Conservation (phyloP, 2,113 vertebrate species). For the Menidia beryllina region DNA sequence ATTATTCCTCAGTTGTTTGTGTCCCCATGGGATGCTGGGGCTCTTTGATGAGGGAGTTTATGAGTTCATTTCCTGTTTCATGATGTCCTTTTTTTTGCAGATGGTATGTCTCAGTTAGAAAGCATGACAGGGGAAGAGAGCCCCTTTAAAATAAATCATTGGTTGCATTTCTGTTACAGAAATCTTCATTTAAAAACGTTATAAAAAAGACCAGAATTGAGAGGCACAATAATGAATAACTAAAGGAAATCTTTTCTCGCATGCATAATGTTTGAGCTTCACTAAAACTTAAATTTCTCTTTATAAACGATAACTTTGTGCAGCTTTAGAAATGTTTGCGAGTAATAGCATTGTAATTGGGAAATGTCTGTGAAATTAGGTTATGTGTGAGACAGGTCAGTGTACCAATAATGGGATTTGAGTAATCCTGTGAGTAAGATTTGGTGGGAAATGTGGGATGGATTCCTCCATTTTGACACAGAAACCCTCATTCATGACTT, state of each 20-base stretch:
- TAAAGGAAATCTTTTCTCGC: too few relatives aligned
- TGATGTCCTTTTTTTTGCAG: slow-evolving; percentile 9
- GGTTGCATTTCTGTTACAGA: neutral
- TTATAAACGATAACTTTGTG: too few relatives aligned
- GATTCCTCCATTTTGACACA: neutral
- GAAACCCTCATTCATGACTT: neutral
- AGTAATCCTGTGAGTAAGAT: slow-evolving; percentile 27
- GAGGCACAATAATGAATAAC: too few relatives aligned
- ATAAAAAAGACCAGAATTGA: too few relatives aligned
- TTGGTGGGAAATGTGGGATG: neutral
- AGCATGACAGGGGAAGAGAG: neutral
- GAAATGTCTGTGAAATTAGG: slow-evolving; percentile 12
- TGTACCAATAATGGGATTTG: slow-evolving; percentile 11
- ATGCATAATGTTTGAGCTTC: too few relatives aligned
- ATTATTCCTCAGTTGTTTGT: slow-evolving; percentile 21
- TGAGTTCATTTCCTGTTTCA: slow-evolving; percentile 19
- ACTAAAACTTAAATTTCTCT: too few relatives aligned
- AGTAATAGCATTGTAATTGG: slow-evolving; percentile 4
- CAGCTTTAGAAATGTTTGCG: too few relatives aligned
- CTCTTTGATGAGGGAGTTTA: slow-evolving; percentile 21
- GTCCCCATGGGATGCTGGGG: slow-evolving; percentile 2
- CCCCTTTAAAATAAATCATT: neutral
- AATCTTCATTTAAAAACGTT: too few relatives aligned
- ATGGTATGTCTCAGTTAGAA: neutral
- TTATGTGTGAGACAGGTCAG: slow-evolving; percentile 3